These are phyloP conservation scores for Odocoileus hemionus DNA, from an alignment of 2,113 vertebrate genomes.

Conservation along the genomic window DNA sequence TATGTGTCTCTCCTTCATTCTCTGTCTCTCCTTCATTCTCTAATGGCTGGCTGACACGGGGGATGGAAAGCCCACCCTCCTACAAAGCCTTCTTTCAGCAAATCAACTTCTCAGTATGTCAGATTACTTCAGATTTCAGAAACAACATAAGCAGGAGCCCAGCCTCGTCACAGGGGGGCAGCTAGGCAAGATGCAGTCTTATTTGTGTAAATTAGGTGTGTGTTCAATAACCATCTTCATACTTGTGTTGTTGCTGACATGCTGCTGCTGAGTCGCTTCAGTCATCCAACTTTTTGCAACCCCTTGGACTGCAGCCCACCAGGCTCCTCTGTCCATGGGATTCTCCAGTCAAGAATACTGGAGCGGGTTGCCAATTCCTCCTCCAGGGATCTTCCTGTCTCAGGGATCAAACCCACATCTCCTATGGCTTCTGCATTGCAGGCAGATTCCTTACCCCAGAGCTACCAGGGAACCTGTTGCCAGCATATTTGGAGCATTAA, in stretches of 20 bases:
- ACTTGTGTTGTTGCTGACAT: background rate
- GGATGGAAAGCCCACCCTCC: background rate
- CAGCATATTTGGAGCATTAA: background rate
- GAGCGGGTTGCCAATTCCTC: background rate
- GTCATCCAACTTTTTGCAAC: background rate
- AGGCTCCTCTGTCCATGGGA: background rate
- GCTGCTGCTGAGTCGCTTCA: background rate
- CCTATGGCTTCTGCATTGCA: background rate
- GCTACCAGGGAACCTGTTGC: background rate
- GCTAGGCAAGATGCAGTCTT: background rate
- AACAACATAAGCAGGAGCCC: background rate
- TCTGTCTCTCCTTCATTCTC: background rate
- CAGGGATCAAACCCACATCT: background rate
- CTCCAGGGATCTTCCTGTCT: background rate
- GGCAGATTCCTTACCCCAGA: background rate
- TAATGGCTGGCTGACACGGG: background rate
- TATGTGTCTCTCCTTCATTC: background rate
- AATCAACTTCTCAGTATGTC: background rate
- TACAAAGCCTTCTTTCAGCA: background rate
- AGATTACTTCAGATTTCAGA: constrained; percentile 13
- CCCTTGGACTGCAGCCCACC: background rate
- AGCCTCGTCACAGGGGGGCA: background rate
- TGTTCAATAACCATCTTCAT: background rate
- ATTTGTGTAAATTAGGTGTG: background rate
- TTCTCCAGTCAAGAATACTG: background rate